These are phyloP conservation scores for Colletes collaris DNA, from an alignment of 2,888 invertebrate genomes.

Conservation along the genomic window DNA sequence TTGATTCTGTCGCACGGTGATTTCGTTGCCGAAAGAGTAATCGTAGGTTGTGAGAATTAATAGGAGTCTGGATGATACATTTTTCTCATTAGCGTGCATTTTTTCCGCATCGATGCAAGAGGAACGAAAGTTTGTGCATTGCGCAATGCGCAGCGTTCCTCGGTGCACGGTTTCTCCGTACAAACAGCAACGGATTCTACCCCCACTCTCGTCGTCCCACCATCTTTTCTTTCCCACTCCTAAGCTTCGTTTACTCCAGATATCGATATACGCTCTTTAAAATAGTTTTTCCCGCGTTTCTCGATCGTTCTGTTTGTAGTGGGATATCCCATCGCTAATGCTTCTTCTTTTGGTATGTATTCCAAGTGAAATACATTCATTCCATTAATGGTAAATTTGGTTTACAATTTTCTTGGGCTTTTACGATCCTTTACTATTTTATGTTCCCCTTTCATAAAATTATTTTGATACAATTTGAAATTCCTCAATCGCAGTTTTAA, in stretches of 20 bases:
- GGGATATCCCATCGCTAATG: neutral
- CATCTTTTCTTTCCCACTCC: constrained; percentile 21
- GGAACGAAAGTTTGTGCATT: constrained; percentile 79
- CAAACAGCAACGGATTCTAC: constrained; percentile 66
- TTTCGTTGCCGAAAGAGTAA: too few species aligned
- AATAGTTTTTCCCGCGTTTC: constrained; percentile 26
- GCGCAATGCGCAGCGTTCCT: constrained; percentile 79
- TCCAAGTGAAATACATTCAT: too few species aligned
- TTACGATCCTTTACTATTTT: too few species aligned
- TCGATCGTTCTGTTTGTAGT: neutral
- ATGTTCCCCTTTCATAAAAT: too few species aligned
- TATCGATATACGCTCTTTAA: constrained; percentile 3
- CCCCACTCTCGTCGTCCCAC: constrained; percentile 55
- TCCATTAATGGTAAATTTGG: too few species aligned
- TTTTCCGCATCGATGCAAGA: constrained; percentile 60
- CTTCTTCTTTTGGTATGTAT: neutral
- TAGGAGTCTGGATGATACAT: constrained; percentile 17
- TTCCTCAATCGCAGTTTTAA: too few species aligned
- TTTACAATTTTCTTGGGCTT: too few species aligned
- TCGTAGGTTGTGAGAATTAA: neutral
- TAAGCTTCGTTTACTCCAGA: constrained; percentile 19
- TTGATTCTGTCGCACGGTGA: neutral
- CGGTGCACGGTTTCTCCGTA: constrained; percentile 69
- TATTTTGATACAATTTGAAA: too few species aligned
- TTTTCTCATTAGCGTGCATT: constrained; percentile 39